A percentile compares a stretch with the other conserved stretches of the same genome.
Conservation (phyloP, 2,888 invertebrate genomes). For the Andrena flavipes region DNA sequence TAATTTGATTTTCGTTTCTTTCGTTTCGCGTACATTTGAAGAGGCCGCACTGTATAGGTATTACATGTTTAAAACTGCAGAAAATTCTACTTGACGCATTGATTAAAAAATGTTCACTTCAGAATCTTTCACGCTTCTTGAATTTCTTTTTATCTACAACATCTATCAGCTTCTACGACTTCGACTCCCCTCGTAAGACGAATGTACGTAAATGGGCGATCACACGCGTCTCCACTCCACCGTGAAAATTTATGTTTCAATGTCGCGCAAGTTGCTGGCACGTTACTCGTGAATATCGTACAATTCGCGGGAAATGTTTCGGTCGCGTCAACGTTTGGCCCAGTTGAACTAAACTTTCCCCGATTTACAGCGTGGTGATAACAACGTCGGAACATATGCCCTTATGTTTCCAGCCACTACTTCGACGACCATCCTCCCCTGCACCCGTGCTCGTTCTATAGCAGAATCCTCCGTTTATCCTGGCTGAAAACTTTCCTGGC, state of each 20-base stretch:
- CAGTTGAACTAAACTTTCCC: slow-evolving; percentile 54
- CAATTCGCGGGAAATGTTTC: slow-evolving; percentile 44
- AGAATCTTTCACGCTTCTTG: too few species aligned
- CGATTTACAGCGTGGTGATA: slow-evolving; percentile 53
- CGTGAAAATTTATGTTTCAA: slow-evolving; percentile 35
- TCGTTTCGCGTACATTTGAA: too few species aligned
- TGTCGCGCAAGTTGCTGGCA: slow-evolving; percentile 5
- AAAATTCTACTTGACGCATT: too few species aligned
- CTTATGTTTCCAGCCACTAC: slow-evolving; percentile 52
- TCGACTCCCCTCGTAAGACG: background rate
- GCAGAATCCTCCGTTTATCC: slow-evolving; percentile 65
- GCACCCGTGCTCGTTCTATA: slow-evolving; percentile 27
- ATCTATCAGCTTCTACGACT: background rate
- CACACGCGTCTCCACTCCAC: background rate
- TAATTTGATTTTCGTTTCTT: too few species aligned
- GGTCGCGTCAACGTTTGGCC: slow-evolving; percentile 38
- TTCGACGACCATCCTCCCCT: slow-evolving; percentile 25
- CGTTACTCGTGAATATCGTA: slow-evolving; percentile 21
- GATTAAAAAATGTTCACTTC: too few species aligned
- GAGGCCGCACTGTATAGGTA: too few species aligned
- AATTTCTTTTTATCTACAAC: too few species aligned
- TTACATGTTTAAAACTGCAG: too few species aligned
- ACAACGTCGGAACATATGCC: slow-evolving; percentile 56
- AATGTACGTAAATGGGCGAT: slow-evolving; percentile 18
- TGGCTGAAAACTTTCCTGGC: slow-evolving; percentile 60